Evolutionary conservation across 92 coral and sea anemone species (phyloP).

Genomic region (Palythoa heliodiscus): DNA sequence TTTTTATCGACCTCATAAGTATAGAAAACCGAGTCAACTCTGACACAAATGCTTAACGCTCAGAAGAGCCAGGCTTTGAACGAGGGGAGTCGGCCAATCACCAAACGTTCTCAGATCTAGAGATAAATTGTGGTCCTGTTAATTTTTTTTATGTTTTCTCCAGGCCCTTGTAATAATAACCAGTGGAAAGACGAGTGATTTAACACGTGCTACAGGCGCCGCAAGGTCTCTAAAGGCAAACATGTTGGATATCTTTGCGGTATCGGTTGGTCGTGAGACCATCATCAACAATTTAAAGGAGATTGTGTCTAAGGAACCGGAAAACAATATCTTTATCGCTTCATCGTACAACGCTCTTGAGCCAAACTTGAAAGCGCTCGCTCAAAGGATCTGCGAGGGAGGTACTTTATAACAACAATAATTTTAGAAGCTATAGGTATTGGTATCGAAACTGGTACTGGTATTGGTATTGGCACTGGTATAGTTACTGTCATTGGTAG

Average conservation of each 20-base stretch:
- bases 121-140: too few relatives aligned
- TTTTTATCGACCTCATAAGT: too few relatives aligned
- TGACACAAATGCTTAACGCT: too few relatives aligned
- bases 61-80: too few relatives aligned
- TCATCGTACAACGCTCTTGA: constrained; percentile 33
- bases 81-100: too few relatives aligned
- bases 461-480: too few relatives aligned
- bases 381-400: constrained; percentile 33
- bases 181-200: neutral
- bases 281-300: neutral
- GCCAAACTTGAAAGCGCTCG: constrained; percentile 9
- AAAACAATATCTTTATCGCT: constrained; percentile 15
- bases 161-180: constrained; percentile 14
- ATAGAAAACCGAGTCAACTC: too few relatives aligned
- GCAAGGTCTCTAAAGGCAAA: constrained; percentile 15
- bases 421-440: neutral
- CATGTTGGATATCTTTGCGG: constrained; percentile 1
- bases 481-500: too few relatives aligned
- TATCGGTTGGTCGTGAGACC: constrained; percentile 1
- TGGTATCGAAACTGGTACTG: neutral
- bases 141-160: neutral
- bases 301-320: constrained; percentile 27
- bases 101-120: too few relatives aligned
- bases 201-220: neutral
- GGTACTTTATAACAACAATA: neutral